Evolutionary conservation across 2,113 vertebrate genomes (phyloP).

Genomic region (Neoarius graeffei): DNA sequence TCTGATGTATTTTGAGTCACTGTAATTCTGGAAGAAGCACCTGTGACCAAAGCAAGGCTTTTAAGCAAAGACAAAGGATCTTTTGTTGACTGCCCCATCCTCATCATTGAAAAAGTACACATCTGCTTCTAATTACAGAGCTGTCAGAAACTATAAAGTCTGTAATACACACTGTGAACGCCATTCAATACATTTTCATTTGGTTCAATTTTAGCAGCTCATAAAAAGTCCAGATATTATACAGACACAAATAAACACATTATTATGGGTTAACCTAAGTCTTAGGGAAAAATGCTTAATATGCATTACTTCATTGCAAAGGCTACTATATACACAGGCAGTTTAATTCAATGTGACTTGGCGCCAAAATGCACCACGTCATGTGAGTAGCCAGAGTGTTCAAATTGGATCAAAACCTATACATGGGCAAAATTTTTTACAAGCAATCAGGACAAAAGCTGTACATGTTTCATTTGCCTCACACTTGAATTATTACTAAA

Average conservation of each 20-base stretch:
- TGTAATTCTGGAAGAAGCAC: background rate
- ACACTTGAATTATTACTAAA: background rate
- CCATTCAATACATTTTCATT: slow-evolving; percentile 15
- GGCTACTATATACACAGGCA: background rate
- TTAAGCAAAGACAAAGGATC: slow-evolving; percentile 14
- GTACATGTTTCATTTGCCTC: background rate
- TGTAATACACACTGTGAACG: background rate
- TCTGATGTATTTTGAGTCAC: background rate
- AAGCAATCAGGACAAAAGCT: background rate
- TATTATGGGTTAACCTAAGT: slow-evolving; percentile 6
- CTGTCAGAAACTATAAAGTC: slow-evolving; percentile 17
- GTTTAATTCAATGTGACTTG: background rate
- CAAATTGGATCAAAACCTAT: background rate
- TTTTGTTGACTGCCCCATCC: slow-evolving; percentile 4
- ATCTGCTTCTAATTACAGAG: slow-evolving; percentile 17
- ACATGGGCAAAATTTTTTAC: no score
- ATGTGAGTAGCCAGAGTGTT: background rate
- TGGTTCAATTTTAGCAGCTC: slow-evolving; percentile 20
- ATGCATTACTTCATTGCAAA: slow-evolving; percentile 4
- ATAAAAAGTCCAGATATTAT: slow-evolving; percentile 21
- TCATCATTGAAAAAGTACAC: slow-evolving; percentile 3
- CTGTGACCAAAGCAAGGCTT: background rate
- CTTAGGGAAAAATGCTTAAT: slow-evolving; percentile 11
- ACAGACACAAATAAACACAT: slow-evolving; percentile 28
- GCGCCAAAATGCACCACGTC: background rate